Evolutionary conservation across 2,797 vertebrate genomes (phyloP), one percentile per base, ranked within the genome.

Genomic region (Melanitta fusca): DNA sequence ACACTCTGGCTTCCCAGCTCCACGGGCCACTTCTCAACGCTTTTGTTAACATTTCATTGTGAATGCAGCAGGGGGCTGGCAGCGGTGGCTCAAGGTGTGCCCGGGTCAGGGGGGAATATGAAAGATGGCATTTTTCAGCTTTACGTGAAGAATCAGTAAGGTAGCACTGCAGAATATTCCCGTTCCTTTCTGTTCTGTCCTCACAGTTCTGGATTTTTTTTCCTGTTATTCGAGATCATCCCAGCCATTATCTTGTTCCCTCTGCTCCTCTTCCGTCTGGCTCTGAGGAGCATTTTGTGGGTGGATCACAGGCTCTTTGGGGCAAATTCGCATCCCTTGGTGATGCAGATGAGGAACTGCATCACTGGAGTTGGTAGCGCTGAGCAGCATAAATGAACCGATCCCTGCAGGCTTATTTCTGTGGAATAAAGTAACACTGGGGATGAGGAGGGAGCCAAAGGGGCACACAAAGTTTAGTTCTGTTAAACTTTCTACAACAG

Each of bases 1-100:
- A 96, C 96, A 96, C 68, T 92, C 15, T 85, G 58, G 74, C 56
- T 78, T 95, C 93, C 45, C 77, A 90, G 80, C 86, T 97, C 95
- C 91, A 95, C 70, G 70, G 95, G 91, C 93, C 81, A 73, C 80
- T 79, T 92, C 91, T 89, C 85, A 34, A 5, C 54, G 80, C 86
- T 91, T 97, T 82, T 88, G 71, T 95, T 93, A 65, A 69, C 10
- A 1, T 96, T 77, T 91, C 57, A 13, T 36, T 90, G 86, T 87
- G 91, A 91, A 57, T 61, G 87, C 86, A 89, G 81, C 38, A 54
- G 30, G 21, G 36, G 0, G 80, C 64, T 0, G 0, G 58, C 38
- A 58, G n/a, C 47, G 21, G 41, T 81, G 58, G 45, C 75, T 57
- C 43, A 61, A 69, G 68, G 32, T 92, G 39, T 91, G 53, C 56